Evolutionary conservation across 2,888 invertebrate genomes (phyloP).

Genomic region (Harpagoxenus sublaevis): DNA sequence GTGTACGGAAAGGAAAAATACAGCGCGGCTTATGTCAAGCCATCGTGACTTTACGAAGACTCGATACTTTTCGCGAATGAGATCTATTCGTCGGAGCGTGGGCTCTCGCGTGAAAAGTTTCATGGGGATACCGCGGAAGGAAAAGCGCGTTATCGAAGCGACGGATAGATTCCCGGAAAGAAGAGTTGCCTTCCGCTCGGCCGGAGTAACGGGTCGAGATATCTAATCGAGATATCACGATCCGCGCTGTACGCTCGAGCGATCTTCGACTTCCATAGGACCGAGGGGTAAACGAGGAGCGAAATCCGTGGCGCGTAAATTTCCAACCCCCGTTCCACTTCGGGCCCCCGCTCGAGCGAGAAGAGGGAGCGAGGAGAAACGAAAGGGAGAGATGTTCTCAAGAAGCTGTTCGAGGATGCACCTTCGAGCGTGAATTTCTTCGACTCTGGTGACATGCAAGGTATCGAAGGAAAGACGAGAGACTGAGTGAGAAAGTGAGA

Average conservation of each 20-base stretch:
- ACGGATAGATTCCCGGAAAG: slow-evolving; percentile 51
- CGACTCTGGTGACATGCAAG: slow-evolving; percentile 46
- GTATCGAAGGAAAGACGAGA: slow-evolving; percentile 9
- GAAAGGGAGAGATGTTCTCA: slow-evolving; percentile 58
- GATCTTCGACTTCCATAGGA: slow-evolving; percentile 65
- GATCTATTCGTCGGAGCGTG: slow-evolving; percentile 2
- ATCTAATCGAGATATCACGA: slow-evolving; percentile 73
- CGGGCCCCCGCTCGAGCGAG: not conserved
- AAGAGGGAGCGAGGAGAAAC: slow-evolving; percentile 34
- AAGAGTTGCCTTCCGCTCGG: slow-evolving; percentile 62
- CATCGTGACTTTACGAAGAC: not conserved
- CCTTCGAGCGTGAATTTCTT: slow-evolving; percentile 65
- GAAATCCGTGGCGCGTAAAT: slow-evolving; percentile 76
- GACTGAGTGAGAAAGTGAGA: not conserved
- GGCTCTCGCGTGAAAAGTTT: slow-evolving; percentile 26
- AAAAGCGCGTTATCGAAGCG: slow-evolving; percentile 30
- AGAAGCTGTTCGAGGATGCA: slow-evolving; percentile 56
- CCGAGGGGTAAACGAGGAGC: slow-evolving; percentile 71
- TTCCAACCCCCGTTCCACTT: slow-evolving; percentile 58
- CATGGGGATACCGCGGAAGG: not conserved
- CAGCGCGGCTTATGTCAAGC: not conserved
- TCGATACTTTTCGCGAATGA: slow-evolving; percentile 25
- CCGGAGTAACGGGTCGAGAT: slow-evolving; percentile 50
- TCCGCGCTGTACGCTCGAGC: slow-evolving; percentile 65
- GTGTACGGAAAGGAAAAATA: not conserved